Evolutionary conservation across 2,888 invertebrate species (phyloP).

Genomic region (Athetis lepigone): DNA sequence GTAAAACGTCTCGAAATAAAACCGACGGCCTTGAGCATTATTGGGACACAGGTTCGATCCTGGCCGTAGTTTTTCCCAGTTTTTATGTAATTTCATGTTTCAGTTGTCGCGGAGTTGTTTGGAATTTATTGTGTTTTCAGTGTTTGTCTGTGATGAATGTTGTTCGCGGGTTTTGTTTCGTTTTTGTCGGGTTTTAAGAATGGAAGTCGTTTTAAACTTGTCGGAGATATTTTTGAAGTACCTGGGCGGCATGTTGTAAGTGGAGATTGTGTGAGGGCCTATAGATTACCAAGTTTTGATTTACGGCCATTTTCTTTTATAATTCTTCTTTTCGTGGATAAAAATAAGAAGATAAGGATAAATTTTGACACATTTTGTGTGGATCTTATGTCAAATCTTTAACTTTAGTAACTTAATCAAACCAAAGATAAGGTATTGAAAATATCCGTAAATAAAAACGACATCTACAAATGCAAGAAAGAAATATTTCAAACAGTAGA

Average conservation of each 20-base stretch:
- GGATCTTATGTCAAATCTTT: no score
- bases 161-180: conserved; percentile 1
- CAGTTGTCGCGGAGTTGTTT: conserved; percentile 31
- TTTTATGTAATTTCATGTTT: conserved; percentile 57
- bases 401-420: no score
- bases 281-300: no score
- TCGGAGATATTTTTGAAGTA: conserved; percentile 2
- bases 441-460: no score
- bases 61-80: conserved; percentile 47
- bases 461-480: no score
- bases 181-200: background rate
- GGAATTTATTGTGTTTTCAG: conserved; percentile 37
- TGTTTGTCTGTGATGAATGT: conserved; percentile 34
- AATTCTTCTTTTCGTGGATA: no score
- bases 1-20: conserved; percentile 65
- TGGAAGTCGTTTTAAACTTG: conserved; percentile 21
- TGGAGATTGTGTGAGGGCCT: no score
- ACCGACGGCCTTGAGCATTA: conserved; percentile 58
- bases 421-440: no score
- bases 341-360: no score
- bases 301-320: no score
- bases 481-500: background rate
- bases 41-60: conserved; percentile 60
- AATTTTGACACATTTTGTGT: no score
- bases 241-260: background rate